phyloP scores from a whole-genome alignment of 2,888 invertebrate genomes.

The Netelia melanura region DNA sequence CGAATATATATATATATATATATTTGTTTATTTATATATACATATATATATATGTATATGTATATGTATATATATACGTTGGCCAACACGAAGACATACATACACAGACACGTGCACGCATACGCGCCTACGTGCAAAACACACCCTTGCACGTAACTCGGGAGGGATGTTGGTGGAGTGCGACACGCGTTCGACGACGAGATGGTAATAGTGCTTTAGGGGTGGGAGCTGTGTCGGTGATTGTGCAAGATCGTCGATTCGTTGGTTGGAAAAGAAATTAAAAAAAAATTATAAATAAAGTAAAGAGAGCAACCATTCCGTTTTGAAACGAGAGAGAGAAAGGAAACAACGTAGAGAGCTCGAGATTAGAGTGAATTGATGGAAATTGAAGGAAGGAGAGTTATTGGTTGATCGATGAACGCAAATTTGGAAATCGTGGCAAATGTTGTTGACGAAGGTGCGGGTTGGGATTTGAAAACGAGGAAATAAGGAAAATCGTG shows the following conservation, averaged over 20 bases:
- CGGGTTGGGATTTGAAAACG: slow-evolving; percentile 11
- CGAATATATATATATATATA: too few species aligned
- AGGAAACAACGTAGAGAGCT: too few species aligned
- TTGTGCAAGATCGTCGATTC: slow-evolving; percentile 47
- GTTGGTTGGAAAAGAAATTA: slow-evolving; percentile 29
- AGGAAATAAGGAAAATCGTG: neutral
- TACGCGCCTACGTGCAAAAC: neutral
- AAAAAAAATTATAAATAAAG: neutral
- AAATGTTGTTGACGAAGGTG: slow-evolving; percentile 28
- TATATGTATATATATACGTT: too few species aligned
- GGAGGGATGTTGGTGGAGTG: slow-evolving; percentile 44
- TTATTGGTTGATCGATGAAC: slow-evolving; percentile 17
- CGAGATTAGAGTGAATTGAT: neutral
- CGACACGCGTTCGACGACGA: slow-evolving; percentile 37
- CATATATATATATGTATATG: too few species aligned
- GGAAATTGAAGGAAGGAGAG: neutral
- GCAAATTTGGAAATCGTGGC: neutral
- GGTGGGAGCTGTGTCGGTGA: slow-evolving; percentile 26
- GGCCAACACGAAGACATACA: neutral
- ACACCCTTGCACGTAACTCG: slow-evolving; percentile 6
- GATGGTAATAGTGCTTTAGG: slow-evolving; percentile 34
- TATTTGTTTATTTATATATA: too few species aligned
- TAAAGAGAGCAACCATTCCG: too few species aligned
- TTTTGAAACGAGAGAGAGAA: too few species aligned
- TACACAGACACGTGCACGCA: neutral